phyloP scores from a whole-genome alignment of 1,140 invertebrate species.

The Aculops lycopersici region DNA sequence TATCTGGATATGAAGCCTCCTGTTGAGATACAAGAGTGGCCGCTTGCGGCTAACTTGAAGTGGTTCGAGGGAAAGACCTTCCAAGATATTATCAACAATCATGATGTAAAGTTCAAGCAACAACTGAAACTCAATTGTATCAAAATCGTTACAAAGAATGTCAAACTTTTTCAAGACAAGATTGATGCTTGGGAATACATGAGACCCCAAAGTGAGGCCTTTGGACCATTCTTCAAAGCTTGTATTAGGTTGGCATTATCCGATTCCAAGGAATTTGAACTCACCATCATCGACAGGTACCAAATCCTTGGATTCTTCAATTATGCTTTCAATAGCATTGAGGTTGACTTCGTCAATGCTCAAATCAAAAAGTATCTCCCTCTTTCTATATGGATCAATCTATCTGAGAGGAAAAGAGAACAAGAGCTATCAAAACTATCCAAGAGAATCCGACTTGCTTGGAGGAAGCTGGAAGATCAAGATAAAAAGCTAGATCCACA shows the following conservation, averaged over 20 bases:
- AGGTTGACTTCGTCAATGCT: conserved; percentile 51
- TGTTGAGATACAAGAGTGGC: no score
- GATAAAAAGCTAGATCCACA: conserved; percentile 32
- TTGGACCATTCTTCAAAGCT: conserved; percentile 52
- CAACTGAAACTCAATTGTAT: no score
- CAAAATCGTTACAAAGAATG: no score
- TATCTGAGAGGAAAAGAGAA: conserved; percentile 44
- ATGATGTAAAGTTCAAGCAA: no score
- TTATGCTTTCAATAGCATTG: conserved; percentile 66
- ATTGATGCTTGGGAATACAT: conserved; percentile 85
- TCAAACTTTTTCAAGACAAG: conserved; percentile 74
- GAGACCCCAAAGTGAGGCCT: conserved; percentile 39
- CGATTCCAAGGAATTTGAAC: conserved; percentile 18
- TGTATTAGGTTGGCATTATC: conserved; percentile 35
- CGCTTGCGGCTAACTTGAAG: no score
- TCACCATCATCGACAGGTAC: conserved; percentile 36
- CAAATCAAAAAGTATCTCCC: conserved; percentile 70
- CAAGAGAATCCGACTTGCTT: conserved; percentile 71
- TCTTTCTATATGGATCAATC: conserved; percentile 63
- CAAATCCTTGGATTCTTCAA: conserved; percentile 62
- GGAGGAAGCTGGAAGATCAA: conserved; percentile 54
- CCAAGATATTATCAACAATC: no score
- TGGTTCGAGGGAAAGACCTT: no score
- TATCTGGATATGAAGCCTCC: no score
- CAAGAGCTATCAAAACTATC: conserved; percentile 50